Base-by-base conservation (phyloP, 2,888 invertebrate genomes). In the Elegia similella region DNA sequence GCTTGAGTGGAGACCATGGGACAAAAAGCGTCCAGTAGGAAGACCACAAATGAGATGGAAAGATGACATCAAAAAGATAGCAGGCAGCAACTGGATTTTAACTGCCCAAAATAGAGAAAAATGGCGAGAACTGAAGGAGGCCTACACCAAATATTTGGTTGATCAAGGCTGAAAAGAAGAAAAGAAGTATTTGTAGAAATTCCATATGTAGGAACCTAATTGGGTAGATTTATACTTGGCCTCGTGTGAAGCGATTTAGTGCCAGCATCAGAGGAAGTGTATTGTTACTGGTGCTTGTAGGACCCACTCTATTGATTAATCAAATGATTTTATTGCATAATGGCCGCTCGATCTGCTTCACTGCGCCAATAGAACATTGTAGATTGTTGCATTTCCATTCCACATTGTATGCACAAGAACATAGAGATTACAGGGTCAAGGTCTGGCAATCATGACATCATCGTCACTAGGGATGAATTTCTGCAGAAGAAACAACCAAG, bases 291-390 rank as follows among this genome's bases (percentile, higher is more conserved):
- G 71, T 65, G 69, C 69, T 70, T 77, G 75, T 77, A 78, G 84
- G 80, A 78, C 82, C 84, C 82, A 81, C 84, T 80, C 88, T 87
- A 89, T 89, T 88, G 88, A 88, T 87, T 85, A 86, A 88, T 87
- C 82, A 84, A 86, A 84, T 82, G 78, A 78, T 78, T 88, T 88
- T 87, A 89, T 90, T 88, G 78, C 84, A 85, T 88, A 87, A 88
- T 88, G 75, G 79, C 70, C 73, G 68, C 68, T 68, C 73, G 72
- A 66, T 69, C 61, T 64, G 66, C 75, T 75, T 75, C 69, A 61
- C 62, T 68, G 69, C 57, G 46, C 57, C 46, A 48, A 56, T 56
- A 55, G 55, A 55, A 48, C 55, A 55, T 38, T 55, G 47, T 55
- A 55, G 16, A 32, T 32, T 52, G 30, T 34, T 48, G 7, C 42